Base-by-base conservation (phyloP, 2,113 vertebrate species). In the Dunckerocampus dactyliophorus region DNA sequence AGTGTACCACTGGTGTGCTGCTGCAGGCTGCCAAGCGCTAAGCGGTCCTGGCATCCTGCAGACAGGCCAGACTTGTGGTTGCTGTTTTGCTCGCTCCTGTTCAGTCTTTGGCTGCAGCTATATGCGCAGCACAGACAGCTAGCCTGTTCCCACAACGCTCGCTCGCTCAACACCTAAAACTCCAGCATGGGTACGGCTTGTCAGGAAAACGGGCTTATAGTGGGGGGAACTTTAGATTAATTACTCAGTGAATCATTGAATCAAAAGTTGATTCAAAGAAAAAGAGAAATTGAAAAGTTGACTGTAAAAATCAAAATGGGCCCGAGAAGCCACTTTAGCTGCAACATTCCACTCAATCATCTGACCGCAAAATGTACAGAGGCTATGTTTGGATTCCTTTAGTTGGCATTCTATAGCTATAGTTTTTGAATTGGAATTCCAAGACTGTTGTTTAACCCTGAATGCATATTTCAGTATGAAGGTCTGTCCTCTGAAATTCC, bases 31-130 rank as follows among this genome's bases (percentile, higher is more conserved):
- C 84, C 88, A 84, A 86, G 81, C 84, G 73, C 87, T 90, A 88
- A 90, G 80, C 81, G 77, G 77, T 76, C 81, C 75, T 88, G 85
- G 84, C 86, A 89, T 80, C 63, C 84, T 74, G 81, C 82, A 89
- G 86, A 88, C 86, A 87, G 81, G 76, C 82, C 73, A 72, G 79
- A 82, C 84, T 87, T 83, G 82, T 78, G 85, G 84, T 88, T 85
- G 81, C 83, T 89, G 85, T 89, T 90, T 88, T 87, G 77, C 88
- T 84, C 79, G 72, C 79, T 75, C 63, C 72, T 79, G 71, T 72
- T 82, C 76, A 74, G 72, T 82, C 82, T 83, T 83, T 89, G 66
- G 85, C 85, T 89, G 81, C 82, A 72, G 86, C 83, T 88, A 85
- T 87, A 85, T 80, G 84, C 83, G 87, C 77, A 87, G 76, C 76